phyloP scores from a whole-genome alignment of 2,888 invertebrate genomes.

The Liopterus haemorrhoidalis region DNA sequence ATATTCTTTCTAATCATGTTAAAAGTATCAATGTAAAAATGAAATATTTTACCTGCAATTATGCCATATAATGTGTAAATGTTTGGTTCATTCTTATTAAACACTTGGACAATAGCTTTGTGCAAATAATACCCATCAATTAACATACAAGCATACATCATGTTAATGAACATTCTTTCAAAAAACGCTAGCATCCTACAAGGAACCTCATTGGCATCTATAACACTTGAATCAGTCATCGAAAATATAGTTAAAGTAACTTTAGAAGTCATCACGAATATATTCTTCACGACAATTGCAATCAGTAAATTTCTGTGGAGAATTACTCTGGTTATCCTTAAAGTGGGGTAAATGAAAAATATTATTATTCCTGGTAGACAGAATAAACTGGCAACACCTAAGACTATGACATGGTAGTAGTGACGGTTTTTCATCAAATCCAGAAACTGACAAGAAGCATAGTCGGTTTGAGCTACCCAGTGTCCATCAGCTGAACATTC shows the following conservation, averaged over 20 bases:
- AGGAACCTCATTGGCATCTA: conserved; percentile 49
- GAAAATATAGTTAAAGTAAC: conserved; percentile 55
- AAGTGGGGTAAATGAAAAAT: conserved; percentile 51
- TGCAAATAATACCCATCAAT: conserved; percentile 61
- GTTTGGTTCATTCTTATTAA: conserved; percentile 51
- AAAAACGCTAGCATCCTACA: conserved; percentile 54
- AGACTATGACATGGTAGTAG: conserved; percentile 50
- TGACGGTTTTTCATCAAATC: conserved; percentile 50
- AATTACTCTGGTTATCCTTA: conserved; percentile 51
- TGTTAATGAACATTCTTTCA: conserved; percentile 52
- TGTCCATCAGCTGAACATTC: conserved; percentile 50
- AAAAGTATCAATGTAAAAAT: conserved; percentile 1
- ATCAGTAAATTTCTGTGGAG: conserved; percentile 58
- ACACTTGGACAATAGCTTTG: conserved; percentile 59
- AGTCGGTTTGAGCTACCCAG: conserved; percentile 57
- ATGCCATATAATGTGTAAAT: conserved; percentile 47
- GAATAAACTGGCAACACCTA: conserved; percentile 49
- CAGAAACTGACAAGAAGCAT: conserved; percentile 52
- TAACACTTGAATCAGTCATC: conserved; percentile 46
- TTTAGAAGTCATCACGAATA: conserved; percentile 53
- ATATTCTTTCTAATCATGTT: too few species aligned
- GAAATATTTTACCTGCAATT: conserved; percentile 44
- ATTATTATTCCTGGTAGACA: conserved; percentile 55
- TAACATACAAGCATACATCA: conserved; percentile 65
- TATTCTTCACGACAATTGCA: conserved; percentile 53